Evolutionary conservation across 2,113 vertebrate genomes (phyloP), one percentile per base, ranked within the genome.

Genomic region (Zosterops japonicus): DNA sequence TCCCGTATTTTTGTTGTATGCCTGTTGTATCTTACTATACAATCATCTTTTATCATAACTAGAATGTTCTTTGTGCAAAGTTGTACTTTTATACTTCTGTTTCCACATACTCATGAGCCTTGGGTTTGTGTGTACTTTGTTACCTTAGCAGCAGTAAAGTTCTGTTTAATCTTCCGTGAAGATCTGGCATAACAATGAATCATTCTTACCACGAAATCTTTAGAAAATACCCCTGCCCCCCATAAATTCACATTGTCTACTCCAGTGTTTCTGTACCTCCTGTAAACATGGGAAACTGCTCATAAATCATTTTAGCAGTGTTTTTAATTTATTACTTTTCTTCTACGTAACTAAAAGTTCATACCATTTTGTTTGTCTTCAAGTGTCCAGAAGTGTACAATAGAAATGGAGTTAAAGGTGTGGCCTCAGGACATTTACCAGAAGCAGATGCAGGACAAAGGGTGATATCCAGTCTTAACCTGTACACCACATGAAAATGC

Each of bases 101-200:
- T 95, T 91, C 83, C 81, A 56, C 28, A 41, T 50, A 33, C 52
- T 61, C 0, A 0, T 39, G 44, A 65, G 74, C 41, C 27, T 72
- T 76, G 35, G 14, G 19, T 93, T 85, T 94, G 46, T 90, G 70
- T 95, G 70, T 87, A 82, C 57, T 85, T 70, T 85, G 91, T 96
- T 95, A 61, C 70, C 84, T 83, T 87, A 90, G 91, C 69, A 95
- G 94, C 87, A 85, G 70, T 4, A 80, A 79, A 85, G 87, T 95
- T 95, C 65, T 94, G 87, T 90, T 94, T 96, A 94, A 91, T 90
- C 65, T 94, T 93, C 84, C 84, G 14, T 69, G 68, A 95, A 94
- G 59, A 65, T 50, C 78, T 93, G 67, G 82, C 75, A 39, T 41
- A 88, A 91, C 67, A 90, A 85, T 80, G 70, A 94, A 91, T 95